phyloP scores from a whole-genome alignment of 2,888 invertebrate genomes.

The Itoplectis maculator region DNA sequence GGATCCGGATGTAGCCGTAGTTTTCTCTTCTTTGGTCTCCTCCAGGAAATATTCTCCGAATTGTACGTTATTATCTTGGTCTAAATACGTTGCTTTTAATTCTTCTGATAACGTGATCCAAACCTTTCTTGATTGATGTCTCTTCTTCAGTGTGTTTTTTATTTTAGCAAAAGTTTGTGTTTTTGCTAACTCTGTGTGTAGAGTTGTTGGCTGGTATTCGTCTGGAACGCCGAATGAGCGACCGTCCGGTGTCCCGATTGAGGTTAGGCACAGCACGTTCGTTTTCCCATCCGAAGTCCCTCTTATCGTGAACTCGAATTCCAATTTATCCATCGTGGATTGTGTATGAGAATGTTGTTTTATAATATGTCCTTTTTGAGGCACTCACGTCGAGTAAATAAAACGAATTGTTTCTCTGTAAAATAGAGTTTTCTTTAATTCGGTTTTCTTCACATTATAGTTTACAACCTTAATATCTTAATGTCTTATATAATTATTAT shows the following conservation, averaged over 20 bases:
- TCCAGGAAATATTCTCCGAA: constrained; percentile 46
- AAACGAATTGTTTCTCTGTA: constrained; percentile 45
- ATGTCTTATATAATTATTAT: no score
- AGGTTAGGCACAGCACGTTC: constrained; percentile 61
- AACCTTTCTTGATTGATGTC: constrained; percentile 65
- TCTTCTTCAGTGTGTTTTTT: constrained; percentile 66
- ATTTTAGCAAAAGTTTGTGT: constrained; percentile 57
- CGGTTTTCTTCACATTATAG: constrained; percentile 28
- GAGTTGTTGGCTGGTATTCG: constrained; percentile 48
- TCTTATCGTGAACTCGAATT: constrained; percentile 26
- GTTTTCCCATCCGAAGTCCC: constrained; percentile 24
- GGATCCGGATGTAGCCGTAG: background rate
- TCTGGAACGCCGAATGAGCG: constrained; percentile 54
- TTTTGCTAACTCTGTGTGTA: constrained; percentile 46
- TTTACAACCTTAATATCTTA: constrained; percentile 23
- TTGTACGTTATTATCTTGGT: constrained; percentile 44
- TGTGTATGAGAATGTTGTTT: constrained; percentile 20
- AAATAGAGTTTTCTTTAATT: background rate
- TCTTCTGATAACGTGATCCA: constrained; percentile 66
- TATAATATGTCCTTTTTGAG: constrained; percentile 22
- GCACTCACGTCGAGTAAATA: no score
- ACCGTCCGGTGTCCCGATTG: constrained; percentile 65
- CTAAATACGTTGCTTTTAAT: constrained; percentile 38
- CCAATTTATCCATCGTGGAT: constrained; percentile 20
- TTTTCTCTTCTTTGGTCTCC: constrained; percentile 17